A percentile compares a stretch with the other conserved stretches of the same genome.
Conservation (phyloP, 2,113 vertebrate genomes). For the Crotalus helleri region DNA sequence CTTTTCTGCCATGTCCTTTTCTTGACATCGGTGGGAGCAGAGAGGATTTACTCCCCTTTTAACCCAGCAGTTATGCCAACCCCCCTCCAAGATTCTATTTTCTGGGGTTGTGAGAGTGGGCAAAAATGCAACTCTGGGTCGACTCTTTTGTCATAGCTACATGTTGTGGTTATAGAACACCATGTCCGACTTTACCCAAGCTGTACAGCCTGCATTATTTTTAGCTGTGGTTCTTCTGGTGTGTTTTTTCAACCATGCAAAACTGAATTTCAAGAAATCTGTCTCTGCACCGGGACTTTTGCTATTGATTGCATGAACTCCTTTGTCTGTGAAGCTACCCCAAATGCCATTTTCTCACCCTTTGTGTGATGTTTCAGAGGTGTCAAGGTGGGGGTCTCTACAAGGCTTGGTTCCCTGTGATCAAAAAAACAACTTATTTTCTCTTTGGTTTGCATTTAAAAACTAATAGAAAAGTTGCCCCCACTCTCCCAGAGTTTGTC, state of each 20-base stretch:
- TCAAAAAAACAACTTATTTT: background rate
- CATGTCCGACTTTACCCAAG: background rate
- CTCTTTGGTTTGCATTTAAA: background rate
- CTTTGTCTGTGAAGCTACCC: conserved; percentile 3
- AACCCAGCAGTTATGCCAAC: background rate
- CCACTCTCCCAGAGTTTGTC: background rate
- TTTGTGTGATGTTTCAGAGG: background rate
- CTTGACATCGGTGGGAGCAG: background rate
- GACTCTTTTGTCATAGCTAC: background rate
- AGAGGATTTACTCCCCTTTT: background rate
- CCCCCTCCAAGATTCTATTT: background rate
- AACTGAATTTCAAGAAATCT: conserved; percentile 45
- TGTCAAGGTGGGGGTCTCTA: background rate
- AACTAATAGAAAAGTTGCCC: background rate
- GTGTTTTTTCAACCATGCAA: conserved; percentile 15
- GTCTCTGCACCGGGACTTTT: conserved; percentile 20
- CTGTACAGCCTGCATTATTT: background rate
- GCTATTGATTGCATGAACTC: background rate
- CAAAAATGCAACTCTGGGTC: background rate
- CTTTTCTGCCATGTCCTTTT: background rate
- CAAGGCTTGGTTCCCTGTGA: background rate
- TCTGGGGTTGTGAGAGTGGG: background rate
- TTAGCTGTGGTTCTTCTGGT: background rate
- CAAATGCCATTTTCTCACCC: background rate
- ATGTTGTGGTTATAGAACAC: background rate